Evolutionary conservation across 2,888 invertebrate species (phyloP), one percentile per base, ranked within the genome.

Genomic region (Apotomis capreana): DNA sequence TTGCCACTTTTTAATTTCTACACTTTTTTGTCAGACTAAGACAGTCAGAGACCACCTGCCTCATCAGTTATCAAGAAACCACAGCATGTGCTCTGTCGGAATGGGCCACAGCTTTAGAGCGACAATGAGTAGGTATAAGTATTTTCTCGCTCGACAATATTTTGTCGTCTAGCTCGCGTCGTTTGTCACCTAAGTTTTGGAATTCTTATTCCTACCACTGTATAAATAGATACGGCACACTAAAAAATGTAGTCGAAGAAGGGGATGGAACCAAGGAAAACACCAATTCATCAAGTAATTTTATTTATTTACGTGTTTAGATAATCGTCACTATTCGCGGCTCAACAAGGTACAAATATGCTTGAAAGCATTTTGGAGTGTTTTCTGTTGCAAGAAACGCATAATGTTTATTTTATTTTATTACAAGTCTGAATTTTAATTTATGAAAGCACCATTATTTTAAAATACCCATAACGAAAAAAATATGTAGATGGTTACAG

Each of bases 291-390:
- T 87, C 86, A 79, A 83, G 82, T 79, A 81, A 79, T 81, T 82
- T 79, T 81, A 76, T 84, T 76, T 79, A 77, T 83, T 86, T 84
- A 83, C 88, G 82, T 87, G 81, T 84, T 83, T 82, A 86, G 87
- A 85, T 76, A 80, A 81, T 83, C 85, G 84, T 85, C 83, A 83
- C 87, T 88, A 87, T 85, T 79, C 81, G 87, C 87, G 87, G 85
- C 81, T 82, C 81, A 90, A 90, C 90, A 89, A 88, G 87, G 86
- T 87, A 87, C 83, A 82, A 65, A 68, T 46, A 71, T 60, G 64
- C 60, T 68, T 69, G 62, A 65, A 69, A 72, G 74, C 74, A 62
- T 72, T 37, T 61, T 64, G 68, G 68, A 64, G 49, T 74, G 71
- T 65, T 68, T 52, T 70, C 68, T 68, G 68, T 71, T n/a, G 52